Evolutionary conservation across 2,888 invertebrate species (phyloP), one percentile per base, ranked within the genome.

Genomic region (Synergus itoensis): DNA sequence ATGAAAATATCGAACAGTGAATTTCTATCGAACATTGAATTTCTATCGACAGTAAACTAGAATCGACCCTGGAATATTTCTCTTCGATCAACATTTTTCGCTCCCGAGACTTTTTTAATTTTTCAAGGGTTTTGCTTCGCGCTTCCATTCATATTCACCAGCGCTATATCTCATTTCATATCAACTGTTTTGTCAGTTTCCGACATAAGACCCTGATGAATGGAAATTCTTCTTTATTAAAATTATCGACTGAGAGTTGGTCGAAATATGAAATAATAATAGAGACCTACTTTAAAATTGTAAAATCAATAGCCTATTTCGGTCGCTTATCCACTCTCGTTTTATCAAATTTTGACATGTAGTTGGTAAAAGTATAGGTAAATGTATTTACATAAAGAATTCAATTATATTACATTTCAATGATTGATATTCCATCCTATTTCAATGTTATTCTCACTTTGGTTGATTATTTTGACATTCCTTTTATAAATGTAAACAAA

Each of bases 101-200:
- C 80, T 76, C 79, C 65, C 79, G 81, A 83, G 83, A 84, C 83
- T 85, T 84, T 84, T 84, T 83, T 84, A 78, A 79, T 65, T 67
- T 77, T 62, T 62, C 67, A 48, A 43, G 57, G 62, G 45, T 79
- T 79, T 83, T 77, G 82, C 83, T 80, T 63, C 80, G 77, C 75
- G 73, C 82, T 87, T 88, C 85, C 88, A 89, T 90, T 89, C 88
- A 88, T 88, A 90, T 87, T 87, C 86, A 82, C 81, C 40, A 77
- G 78, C 82, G 86, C 88, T 89, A 88, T 90, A 89, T 90, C 90
- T 48, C 16, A 87, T 83, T 82, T 86, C 88, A 88, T 89, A 91
- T 91, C 90, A 91, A 90, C 91, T 91, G 91, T 91, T 90, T 91
- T 91, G 90, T 91, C 91, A 91, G 90, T 90, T 91, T 87, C 83